Evolutionary conservation across 2,888 invertebrate genomes (phyloP).

Genomic region (Dioctria rufipes): DNA sequence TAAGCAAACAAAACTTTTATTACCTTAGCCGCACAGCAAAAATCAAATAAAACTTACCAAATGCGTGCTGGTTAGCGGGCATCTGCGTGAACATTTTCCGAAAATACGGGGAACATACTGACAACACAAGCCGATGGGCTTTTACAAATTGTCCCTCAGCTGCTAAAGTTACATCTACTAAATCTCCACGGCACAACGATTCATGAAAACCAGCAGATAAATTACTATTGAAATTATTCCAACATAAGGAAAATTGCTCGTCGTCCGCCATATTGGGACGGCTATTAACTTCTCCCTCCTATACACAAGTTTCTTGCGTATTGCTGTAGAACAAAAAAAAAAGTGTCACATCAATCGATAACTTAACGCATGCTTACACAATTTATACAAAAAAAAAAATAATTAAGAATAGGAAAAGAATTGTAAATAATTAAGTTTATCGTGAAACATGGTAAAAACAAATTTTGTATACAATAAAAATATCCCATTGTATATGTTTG

Average conservation of each 20-base stretch:
- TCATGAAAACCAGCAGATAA: conserved; percentile 82
- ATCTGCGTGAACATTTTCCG: conserved; percentile 80
- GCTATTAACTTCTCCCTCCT: conserved; percentile 26
- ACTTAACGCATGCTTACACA: conserved; percentile 50
- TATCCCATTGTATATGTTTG: conserved; percentile 34
- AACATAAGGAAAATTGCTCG: conserved; percentile 82
- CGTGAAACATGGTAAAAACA: neutral
- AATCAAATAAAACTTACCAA: conserved; percentile 72
- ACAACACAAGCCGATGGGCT: conserved; percentile 81
- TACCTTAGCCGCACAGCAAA: neutral
- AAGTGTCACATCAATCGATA: conserved; percentile 51
- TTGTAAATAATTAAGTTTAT: no score
- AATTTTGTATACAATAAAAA: conserved; percentile 8
- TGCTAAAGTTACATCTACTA: conserved; percentile 81
- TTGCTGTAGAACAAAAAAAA: conserved; percentile 34
- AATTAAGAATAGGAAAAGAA: no score
- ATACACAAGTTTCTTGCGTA: conserved; percentile 15
- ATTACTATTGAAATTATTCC: conserved; percentile 84
- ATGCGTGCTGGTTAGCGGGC: conserved; percentile 79
- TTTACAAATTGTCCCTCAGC: conserved; percentile 81
- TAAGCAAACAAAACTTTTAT: conserved; percentile 41
- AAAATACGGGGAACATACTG: conserved; percentile 82
- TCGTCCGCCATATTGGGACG: conserved; percentile 78
- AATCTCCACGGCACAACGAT: conserved; percentile 79
- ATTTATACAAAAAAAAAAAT: conserved; percentile 23